phyloP scores from a whole-genome alignment of 2,888 invertebrate genomes.

The Drosophila subsilvestris region DNA sequence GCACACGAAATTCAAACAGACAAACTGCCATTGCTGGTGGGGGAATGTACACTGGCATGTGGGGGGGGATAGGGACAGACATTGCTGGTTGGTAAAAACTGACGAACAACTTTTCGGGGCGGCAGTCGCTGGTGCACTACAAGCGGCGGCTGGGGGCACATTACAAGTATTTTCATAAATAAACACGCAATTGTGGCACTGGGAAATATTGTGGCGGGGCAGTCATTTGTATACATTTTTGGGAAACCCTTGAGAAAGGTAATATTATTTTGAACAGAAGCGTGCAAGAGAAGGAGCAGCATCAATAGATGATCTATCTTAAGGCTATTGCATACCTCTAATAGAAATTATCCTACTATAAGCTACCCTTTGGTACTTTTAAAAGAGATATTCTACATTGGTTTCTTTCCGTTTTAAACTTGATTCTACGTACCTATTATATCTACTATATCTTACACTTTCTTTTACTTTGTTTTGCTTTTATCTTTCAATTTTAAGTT shows the following conservation, averaged over 20 bases:
- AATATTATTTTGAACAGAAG: neutral
- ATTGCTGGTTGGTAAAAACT: neutral
- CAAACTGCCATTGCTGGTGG: slow-evolving; percentile 12
- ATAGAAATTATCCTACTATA: too few species aligned
- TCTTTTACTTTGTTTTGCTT: too few species aligned
- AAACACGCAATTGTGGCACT: slow-evolving; percentile 54
- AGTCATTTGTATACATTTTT: slow-evolving; percentile 4
- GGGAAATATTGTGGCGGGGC: slow-evolving; percentile 25
- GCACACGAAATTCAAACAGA: slow-evolving; percentile 56
- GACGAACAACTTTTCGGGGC: slow-evolving; percentile 17
- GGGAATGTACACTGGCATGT: slow-evolving; percentile 1
- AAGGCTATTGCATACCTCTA: too few species aligned
- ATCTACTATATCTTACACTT: too few species aligned
- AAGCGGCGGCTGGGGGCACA: slow-evolving; percentile 20
- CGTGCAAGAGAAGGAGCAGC: neutral
- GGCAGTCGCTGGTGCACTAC: slow-evolving; percentile 14
- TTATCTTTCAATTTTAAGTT: neutral
- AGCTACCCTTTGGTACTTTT: too few species aligned
- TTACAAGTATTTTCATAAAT: slow-evolving; percentile 57
- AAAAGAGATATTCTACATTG: neutral
- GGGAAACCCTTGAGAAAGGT: neutral
- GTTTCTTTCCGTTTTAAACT: neutral
- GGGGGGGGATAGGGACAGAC: neutral
- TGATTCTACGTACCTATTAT: too few species aligned
- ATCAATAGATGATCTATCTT: too few species aligned